Conservation (phyloP, 2,888 invertebrate genomes). For the Oligia fasciuncula region DNA sequence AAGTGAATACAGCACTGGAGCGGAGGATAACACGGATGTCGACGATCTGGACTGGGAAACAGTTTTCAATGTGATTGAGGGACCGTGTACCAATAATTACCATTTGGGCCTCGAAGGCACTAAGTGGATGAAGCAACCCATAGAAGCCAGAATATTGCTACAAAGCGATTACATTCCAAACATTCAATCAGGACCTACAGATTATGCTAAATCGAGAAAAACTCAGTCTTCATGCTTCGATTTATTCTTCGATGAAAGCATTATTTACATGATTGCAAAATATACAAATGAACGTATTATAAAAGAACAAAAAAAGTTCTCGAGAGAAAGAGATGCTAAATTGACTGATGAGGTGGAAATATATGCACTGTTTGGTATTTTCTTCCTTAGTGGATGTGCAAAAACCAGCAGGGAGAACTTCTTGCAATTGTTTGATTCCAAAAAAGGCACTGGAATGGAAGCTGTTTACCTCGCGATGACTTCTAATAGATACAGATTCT, state of each 20-base stretch:
- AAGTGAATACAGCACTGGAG: conserved; percentile 41
- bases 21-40: conserved; percentile 42
- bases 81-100: conserved; percentile 16
- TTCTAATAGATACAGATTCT: conserved; percentile 48
- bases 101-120: conserved; percentile 48
- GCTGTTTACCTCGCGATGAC: conserved; percentile 53
- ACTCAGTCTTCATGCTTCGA: conserved; percentile 39
- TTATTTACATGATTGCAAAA: conserved; percentile 48
- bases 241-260: conserved; percentile 56
- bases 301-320: conserved; percentile 43
- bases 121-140: conserved; percentile 50
- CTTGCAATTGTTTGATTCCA: conserved; percentile 51
- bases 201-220: conserved; percentile 38
- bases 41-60: conserved; percentile 53
- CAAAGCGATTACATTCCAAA: conserved; percentile 41
- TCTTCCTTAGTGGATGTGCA: conserved; percentile 44
- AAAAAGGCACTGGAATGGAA: conserved; percentile 55
- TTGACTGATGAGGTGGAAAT: conserved; percentile 54
- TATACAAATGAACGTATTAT: conserved; percentile 48
- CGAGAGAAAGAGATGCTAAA: conserved; percentile 49
- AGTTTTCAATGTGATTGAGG: conserved; percentile 46
- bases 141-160: conserved; percentile 34
- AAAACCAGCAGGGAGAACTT: conserved; percentile 48
- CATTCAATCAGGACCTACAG: conserved; percentile 35
- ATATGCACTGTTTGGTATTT: conserved; percentile 47